Conservation (phyloP, 1,140 invertebrate genomes). For the Trigoniulus corallinus region DNA sequence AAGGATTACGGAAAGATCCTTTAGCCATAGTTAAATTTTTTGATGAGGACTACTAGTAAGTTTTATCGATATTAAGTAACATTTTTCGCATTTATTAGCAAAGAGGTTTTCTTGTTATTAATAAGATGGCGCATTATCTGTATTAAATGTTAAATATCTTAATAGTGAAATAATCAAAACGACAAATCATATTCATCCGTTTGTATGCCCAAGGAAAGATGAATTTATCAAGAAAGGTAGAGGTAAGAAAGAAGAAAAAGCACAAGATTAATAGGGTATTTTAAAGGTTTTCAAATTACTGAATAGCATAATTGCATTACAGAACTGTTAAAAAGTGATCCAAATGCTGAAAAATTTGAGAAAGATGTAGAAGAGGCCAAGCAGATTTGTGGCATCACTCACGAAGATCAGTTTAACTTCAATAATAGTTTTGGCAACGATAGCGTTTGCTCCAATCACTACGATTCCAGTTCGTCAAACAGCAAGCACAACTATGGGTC, state of each 20-base stretch:
- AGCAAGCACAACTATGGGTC: not conserved
- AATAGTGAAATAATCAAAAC: conserved; percentile 4
- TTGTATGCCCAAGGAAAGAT: conserved; percentile 1
- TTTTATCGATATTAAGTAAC: not conserved
- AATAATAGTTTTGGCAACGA: too few species aligned
- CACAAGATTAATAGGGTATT: too few species aligned
- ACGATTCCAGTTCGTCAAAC: not conserved
- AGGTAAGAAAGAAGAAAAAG: too few species aligned
- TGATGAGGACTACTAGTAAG: conserved; percentile 8
- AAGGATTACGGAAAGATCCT: not conserved
- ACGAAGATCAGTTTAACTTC: not conserved
- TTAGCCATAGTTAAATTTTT: conserved; percentile 9
- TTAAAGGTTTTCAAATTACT: too few species aligned
- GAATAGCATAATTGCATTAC: not conserved
- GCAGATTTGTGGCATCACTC: not conserved
- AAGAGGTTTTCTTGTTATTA: too few species aligned
- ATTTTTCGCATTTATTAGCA: too few species aligned
- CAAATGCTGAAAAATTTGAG: not conserved
- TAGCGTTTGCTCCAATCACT: not conserved
- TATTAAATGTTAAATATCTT: not conserved
- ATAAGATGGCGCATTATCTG: not conserved
- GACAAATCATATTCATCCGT: conserved; percentile 4
- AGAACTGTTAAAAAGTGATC: not conserved
- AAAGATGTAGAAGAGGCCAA: not conserved
- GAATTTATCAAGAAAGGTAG: conserved; percentile 7